A percentile compares a stretch with the other conserved stretches of the same genome.
Evolutionary conservation across 2,888 invertebrate genomes (phyloP).

Genomic region (Didymodactylos carnosus): DNA sequence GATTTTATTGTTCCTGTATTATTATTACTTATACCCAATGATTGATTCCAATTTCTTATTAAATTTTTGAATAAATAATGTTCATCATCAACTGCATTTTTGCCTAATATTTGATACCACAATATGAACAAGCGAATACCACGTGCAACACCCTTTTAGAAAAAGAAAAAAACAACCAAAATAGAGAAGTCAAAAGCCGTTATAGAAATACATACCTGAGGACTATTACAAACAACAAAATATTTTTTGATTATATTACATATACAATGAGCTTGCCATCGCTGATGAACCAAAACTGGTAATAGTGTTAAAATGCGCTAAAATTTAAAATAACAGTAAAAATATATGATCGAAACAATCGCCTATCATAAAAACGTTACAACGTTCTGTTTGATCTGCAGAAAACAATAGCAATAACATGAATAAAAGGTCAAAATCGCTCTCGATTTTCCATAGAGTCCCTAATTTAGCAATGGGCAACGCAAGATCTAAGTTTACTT

Average conservation of each 20-base stretch:
- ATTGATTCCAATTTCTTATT: slow-evolving; percentile 40
- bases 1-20: too few species aligned
- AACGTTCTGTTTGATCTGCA: too few species aligned
- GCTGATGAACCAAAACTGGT: slow-evolving; percentile 72
- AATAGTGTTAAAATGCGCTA: slow-evolving; percentile 55
- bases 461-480: too few species aligned
- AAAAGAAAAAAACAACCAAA: too few species aligned
- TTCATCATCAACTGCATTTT: slow-evolving; percentile 68
- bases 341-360: too few species aligned
- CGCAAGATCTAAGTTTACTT: too few species aligned
- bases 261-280: slow-evolving; percentile 88
- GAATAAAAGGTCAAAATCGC: too few species aligned
- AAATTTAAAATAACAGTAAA: too few species aligned
- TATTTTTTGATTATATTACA: slow-evolving; percentile 41
- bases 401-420: too few species aligned
- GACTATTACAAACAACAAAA: neutral
- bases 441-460: too few species aligned
- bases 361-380: too few species aligned
- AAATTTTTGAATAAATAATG: slow-evolving; percentile 73
- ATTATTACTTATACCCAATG: neutral
- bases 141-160: slow-evolving; percentile 6
- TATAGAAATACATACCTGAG: slow-evolving; percentile 2
- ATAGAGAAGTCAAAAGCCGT: too few species aligned
- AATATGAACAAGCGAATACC: slow-evolving; percentile 56
- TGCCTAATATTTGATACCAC: slow-evolving; percentile 84